phyloP scores from a whole-genome alignment of 2,797 vertebrate species.

The Oceanodroma leucorhoa region DNA sequence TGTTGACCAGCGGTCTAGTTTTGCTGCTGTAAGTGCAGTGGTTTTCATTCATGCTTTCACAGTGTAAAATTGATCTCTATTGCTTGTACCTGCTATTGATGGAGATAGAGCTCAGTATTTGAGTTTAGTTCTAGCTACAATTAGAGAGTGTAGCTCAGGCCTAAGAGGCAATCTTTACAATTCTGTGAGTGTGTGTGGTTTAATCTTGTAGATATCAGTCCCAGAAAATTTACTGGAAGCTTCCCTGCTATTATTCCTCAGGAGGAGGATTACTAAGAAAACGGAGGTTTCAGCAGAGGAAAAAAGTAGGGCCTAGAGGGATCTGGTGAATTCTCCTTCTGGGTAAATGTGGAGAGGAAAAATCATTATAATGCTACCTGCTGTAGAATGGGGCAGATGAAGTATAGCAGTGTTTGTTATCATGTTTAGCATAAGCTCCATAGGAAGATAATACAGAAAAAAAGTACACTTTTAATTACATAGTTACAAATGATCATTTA shows the following conservation, averaged over 20 bases:
- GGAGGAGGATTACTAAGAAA: not conserved
- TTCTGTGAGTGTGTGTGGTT: not conserved
- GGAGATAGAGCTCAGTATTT: not conserved
- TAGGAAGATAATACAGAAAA: not conserved
- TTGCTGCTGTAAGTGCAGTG: not conserved
- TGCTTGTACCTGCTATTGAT: not conserved
- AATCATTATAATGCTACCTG: not conserved
- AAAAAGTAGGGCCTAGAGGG: not conserved
- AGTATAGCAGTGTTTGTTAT: fast-evolving
- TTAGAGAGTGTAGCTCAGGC: not conserved
- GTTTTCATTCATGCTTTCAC: not conserved
- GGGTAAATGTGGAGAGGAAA: not conserved
- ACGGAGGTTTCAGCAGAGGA: not conserved
- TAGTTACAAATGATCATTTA: not conserved
- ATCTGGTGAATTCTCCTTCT: not conserved
- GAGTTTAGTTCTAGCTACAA: not conserved
- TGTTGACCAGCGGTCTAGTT: not conserved
- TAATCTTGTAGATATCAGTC: not conserved
- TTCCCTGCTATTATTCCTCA: not conserved
- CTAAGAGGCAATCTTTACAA: not conserved
- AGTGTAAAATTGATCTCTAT: not conserved
- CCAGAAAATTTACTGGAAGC: not conserved
- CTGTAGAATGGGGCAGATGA: not conserved
- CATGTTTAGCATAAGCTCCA: not conserved
- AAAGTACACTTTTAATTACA: not conserved